phyloP scores from a whole-genome alignment of 1,140 invertebrate genomes.

The Musca vetustissima region DNA sequence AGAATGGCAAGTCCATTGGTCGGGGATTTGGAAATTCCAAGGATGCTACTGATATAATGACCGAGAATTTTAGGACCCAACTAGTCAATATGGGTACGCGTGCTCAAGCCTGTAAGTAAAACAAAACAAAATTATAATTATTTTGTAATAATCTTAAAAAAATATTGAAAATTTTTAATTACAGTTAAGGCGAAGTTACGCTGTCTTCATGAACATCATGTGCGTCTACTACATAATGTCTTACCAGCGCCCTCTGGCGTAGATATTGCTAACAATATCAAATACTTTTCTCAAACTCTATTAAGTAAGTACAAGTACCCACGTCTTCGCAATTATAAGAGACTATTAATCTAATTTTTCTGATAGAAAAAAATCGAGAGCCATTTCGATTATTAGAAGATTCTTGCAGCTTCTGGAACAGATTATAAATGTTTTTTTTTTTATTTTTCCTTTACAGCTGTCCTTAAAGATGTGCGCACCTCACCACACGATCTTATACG shows the following conservation, averaged over 20 bases:
- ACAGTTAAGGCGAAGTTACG: constrained; percentile 96
- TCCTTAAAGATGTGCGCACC: constrained; percentile 92
- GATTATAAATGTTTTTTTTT: constrained; percentile 4
- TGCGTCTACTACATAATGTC: constrained; percentile 86
- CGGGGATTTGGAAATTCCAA: constrained; percentile 55
- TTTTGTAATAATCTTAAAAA: constrained; percentile 1
- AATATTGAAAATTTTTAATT: constrained; percentile 2
- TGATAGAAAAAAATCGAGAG: no score
- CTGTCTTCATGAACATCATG: constrained; percentile 94
- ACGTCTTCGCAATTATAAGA: no score
- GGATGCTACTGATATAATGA: constrained; percentile 56
- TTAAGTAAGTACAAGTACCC: constrained; percentile 79
- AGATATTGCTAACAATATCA: constrained; percentile 96
- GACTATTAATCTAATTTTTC: no score
- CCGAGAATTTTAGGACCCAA: constrained; percentile 63
- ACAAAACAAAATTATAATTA: no score
- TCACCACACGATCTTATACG: constrained; percentile 88
- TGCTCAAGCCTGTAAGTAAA: constrained; percentile 70
- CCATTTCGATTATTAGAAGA: no score
- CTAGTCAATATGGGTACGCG: constrained; percentile 73
- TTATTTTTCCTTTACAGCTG: constrained; percentile 63
- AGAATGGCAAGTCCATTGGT: constrained; percentile 55
- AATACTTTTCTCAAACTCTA: constrained; percentile 96
- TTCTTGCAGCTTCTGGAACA: no score
- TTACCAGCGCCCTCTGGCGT: constrained; percentile 89